A percentile compares a stretch with the other conserved stretches of the same genome.
Conservation (phyloP, 1,140 invertebrate species). For the Tetramorium simillimum region DNA sequence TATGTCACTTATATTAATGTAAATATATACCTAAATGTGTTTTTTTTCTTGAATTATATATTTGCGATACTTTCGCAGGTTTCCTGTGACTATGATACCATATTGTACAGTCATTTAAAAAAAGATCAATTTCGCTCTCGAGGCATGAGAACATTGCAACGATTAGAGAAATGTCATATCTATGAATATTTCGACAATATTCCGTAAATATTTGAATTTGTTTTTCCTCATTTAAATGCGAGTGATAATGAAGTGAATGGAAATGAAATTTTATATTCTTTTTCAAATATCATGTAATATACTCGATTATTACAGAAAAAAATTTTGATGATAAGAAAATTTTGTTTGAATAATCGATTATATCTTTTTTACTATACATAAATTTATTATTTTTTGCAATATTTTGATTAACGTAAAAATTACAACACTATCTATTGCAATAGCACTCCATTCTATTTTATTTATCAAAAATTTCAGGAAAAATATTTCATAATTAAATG, state of each 20-base stretch:
- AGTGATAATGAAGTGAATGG: background rate
- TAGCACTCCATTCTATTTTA: background rate
- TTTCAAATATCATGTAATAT: background rate
- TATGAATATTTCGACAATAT: conserved; percentile 84
- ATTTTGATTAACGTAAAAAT: background rate
- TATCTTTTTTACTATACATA: too few species aligned
- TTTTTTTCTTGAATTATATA: background rate
- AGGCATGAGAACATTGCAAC: conserved; percentile 86
- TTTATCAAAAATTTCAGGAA: background rate
- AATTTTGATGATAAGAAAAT: too few species aligned
- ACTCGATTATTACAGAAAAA: too few species aligned
- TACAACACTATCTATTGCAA: background rate
- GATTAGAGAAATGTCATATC: conserved; percentile 84
- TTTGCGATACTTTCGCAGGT: conserved; percentile 75
- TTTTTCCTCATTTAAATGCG: background rate
- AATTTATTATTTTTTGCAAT: too few species aligned
- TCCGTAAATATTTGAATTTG: conserved; percentile 9
- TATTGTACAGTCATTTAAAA: conserved; percentile 87
- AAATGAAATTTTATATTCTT: background rate
- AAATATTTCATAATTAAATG: background rate
- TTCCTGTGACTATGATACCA: conserved; percentile 88
- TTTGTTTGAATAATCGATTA: too few species aligned
- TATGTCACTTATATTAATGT: background rate
- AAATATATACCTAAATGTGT: background rate
- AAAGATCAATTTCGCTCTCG: conserved; percentile 85